These are phyloP conservation scores for Pollimyrus isidori DNA, from an alignment of 2,113 vertebrate species.

Conservation along the genomic window DNA sequence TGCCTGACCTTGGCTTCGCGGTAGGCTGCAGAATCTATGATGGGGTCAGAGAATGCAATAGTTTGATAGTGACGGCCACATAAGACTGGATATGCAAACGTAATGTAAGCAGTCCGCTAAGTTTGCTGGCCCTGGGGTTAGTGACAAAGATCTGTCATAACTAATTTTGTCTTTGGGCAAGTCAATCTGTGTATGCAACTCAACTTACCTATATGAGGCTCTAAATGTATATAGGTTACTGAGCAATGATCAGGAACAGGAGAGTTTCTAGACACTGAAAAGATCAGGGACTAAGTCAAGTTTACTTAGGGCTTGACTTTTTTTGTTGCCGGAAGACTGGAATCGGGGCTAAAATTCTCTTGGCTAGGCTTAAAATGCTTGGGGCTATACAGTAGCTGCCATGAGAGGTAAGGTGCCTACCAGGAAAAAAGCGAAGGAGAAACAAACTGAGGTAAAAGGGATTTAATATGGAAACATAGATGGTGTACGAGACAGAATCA, in stretches of 20 bases:
- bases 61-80: neutral
- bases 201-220: neutral
- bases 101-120: neutral
- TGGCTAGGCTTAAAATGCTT: no score
- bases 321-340: no score
- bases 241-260: neutral
- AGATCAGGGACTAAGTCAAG: no score
- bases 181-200: neutral
- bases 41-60: neutral
- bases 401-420: no score
- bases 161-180: neutral
- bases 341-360: no score
- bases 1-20: neutral
- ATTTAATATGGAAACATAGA: no score
- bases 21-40: neutral
- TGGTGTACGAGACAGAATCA: no score
- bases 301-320: no score
- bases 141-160: neutral
- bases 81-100: neutral
- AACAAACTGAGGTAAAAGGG: no score
- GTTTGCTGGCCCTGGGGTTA: neutral
- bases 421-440: no score
- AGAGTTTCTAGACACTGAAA: no score
- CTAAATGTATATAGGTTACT: neutral
- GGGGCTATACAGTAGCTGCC: no score